phyloP scores from a whole-genome alignment of 1,140 invertebrate genomes.

The Caenorhabditis brenneri region DNA sequence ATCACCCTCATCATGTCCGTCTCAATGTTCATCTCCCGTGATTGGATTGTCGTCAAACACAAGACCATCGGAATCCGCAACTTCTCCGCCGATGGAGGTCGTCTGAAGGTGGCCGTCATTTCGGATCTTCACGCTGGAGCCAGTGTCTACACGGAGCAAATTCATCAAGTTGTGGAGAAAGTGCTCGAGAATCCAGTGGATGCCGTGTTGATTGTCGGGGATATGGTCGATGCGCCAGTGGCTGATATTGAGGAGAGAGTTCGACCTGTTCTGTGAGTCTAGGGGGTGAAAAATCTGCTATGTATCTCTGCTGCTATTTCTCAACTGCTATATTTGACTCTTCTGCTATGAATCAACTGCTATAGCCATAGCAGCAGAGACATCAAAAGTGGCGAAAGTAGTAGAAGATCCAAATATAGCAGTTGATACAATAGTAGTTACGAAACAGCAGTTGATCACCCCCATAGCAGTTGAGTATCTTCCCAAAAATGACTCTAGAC shows the following conservation, averaged over 20 bases:
- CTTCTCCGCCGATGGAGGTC: slow-evolving; percentile 14
- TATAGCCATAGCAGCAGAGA: no score
- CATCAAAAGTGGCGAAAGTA: no score
- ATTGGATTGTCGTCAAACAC: slow-evolving; percentile 31
- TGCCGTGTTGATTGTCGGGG: slow-evolving; percentile 57
- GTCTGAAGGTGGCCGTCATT: slow-evolving; percentile 29
- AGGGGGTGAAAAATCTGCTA: no score
- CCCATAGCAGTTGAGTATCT: no score
- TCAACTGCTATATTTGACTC: no score
- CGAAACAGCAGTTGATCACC: no score
- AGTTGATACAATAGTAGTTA: no score
- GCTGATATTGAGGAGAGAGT: slow-evolving; percentile 40
- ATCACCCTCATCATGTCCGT: slow-evolving; percentile 9
- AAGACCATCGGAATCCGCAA: slow-evolving; percentile 37
- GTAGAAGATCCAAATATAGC: no score
- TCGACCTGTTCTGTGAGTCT: slow-evolving; percentile 40
- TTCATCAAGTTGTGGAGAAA: slow-evolving; percentile 49
- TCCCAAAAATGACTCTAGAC: no score
- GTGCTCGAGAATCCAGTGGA: slow-evolving; percentile 53
- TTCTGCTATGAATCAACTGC: no score
- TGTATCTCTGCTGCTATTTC: no score
- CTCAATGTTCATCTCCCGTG: slow-evolving; percentile 12
- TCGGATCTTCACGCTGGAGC: slow-evolving; percentile 51
- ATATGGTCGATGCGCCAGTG: slow-evolving; percentile 57
- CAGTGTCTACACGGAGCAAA: slow-evolving; percentile 46